Evolutionary conservation across 1,140 invertebrate species (phyloP).

Genomic region (Brachionus asplanchnoidis): DNA sequence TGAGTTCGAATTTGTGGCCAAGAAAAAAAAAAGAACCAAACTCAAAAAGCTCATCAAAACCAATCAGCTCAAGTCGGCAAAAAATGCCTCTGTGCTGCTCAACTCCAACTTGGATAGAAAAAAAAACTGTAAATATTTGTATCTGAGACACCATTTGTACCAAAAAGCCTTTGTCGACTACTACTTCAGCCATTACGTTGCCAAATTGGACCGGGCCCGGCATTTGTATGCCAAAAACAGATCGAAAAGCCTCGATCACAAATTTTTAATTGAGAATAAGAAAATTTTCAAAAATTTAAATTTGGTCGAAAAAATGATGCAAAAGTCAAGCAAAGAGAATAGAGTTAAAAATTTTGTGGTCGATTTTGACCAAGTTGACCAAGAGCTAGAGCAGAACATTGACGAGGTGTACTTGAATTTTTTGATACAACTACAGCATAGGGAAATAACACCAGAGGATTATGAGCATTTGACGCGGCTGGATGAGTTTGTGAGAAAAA

Average conservation of each 20-base stretch:
- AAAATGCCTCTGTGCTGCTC: neutral
- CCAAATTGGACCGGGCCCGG: neutral
- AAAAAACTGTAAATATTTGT: neutral
- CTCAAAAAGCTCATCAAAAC: neutral
- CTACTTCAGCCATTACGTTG: neutral
- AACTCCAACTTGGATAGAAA: neutral
- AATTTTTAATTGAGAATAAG: conserved; percentile 9
- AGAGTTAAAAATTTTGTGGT: neutral
- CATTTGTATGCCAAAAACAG: neutral
- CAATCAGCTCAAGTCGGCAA: neutral
- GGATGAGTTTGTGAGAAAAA: conserved; percentile 28
- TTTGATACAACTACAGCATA: conserved; percentile 33
- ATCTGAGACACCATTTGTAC: neutral
- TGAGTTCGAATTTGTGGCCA: neutral
- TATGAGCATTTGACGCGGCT: conserved; percentile 20
- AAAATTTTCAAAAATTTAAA: conserved; percentile 13
- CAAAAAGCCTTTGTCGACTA: neutral
- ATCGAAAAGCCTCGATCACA: neutral
- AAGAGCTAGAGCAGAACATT: conserved; percentile 6
- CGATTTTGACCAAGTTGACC: neutral
- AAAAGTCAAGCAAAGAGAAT: neutral
- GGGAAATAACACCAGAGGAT: conserved; percentile 39
- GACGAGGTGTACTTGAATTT: conserved; percentile 14
- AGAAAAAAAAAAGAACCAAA: neutral
- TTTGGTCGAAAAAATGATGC: neutral